Conservation (phyloP, 1,140 invertebrate genomes). For the Orussus abietinus region DNA sequence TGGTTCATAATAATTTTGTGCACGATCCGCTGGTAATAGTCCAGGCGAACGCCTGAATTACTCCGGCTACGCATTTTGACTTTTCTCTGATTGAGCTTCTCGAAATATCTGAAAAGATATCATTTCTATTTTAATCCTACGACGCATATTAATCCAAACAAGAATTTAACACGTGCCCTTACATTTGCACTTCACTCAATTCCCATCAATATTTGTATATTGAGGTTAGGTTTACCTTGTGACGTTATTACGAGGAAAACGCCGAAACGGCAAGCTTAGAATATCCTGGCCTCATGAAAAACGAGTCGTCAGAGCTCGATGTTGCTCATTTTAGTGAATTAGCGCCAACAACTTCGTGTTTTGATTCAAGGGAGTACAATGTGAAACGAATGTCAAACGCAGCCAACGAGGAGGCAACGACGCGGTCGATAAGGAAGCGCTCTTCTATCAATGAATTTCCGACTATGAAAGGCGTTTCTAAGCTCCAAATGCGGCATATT, state of each 20-base stretch:
- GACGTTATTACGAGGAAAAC: background rate
- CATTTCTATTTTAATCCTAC: constrained; percentile 1
- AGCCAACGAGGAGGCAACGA: no score
- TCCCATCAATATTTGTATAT: background rate
- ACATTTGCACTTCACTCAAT: background rate
- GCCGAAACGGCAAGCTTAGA: background rate
- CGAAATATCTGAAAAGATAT: background rate
- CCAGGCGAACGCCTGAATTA: constrained; percentile 90
- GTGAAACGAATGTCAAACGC: constrained; percentile 40
- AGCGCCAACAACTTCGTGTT: background rate
- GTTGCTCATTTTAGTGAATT: background rate
- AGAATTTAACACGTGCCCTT: background rate
- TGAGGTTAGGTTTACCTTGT: background rate
- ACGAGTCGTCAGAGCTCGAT: constrained; percentile 11
- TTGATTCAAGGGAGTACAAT: constrained; percentile 22
- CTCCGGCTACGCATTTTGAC: constrained; percentile 83
- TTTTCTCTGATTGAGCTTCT: background rate
- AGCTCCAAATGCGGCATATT: no score
- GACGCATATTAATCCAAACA: background rate
- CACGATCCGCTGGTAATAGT: constrained; percentile 91
- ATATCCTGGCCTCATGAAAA: constrained; percentile 6
- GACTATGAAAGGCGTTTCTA: background rate
- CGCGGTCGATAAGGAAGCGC: no score
- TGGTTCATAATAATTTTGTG: constrained; percentile 88
- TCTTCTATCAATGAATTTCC: background rate